phyloP scores from a whole-genome alignment of 2,797 vertebrate species.

The Megaceryle alcyon region DNA sequence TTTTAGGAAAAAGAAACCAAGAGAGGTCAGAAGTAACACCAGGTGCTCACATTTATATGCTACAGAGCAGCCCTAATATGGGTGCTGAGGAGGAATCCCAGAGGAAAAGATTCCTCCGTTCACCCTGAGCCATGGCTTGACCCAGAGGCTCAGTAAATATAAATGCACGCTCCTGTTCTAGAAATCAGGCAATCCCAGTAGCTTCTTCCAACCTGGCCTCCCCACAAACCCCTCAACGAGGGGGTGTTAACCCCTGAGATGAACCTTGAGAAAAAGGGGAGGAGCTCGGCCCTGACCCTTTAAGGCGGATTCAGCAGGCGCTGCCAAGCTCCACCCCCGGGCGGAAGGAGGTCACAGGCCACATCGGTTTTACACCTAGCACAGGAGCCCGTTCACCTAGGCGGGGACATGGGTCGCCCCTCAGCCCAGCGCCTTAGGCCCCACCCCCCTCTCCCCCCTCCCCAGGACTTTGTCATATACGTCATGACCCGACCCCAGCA shows the following conservation, averaged over 20 bases:
- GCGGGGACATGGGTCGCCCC: too few species aligned
- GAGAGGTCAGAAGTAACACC: not conserved
- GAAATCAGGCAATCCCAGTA: accelerated
- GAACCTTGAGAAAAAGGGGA: not conserved
- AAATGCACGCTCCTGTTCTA: accelerated
- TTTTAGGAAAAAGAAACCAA: not conserved
- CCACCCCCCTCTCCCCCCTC: not conserved
- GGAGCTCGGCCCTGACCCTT: too few species aligned
- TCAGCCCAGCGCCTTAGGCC: accelerated
- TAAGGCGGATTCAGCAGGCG: accelerated
- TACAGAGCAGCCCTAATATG: accelerated
- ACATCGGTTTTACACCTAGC: not conserved
- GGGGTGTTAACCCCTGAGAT: accelerated
- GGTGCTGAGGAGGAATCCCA: not conserved
- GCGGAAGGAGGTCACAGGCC: too few species aligned
- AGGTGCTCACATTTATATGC: accelerated
- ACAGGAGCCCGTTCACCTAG: too few species aligned
- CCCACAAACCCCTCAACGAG: accelerated
- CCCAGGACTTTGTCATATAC: too few species aligned
- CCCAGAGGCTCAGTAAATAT: accelerated
- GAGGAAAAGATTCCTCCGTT: not conserved
- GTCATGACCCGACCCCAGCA: too few species aligned
- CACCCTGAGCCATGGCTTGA: accelerated
- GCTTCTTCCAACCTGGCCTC: accelerated
- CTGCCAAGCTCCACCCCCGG: not conserved